phyloP scores from a whole-genome alignment of 2,113 vertebrate genomes.

The Thunnus maccoyii region DNA sequence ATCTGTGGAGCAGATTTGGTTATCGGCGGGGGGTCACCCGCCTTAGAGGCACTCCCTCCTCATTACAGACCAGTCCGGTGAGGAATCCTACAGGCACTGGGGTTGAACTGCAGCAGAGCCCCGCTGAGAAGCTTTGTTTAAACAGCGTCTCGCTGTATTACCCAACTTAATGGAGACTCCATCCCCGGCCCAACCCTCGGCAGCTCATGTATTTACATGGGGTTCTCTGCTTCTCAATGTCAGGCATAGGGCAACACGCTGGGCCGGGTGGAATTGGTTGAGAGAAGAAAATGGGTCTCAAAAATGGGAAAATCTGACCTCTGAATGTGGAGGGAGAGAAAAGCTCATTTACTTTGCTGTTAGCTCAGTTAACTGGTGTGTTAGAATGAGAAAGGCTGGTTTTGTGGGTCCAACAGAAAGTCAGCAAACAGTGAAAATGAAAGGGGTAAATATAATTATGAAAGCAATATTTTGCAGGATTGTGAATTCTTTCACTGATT shows the following conservation, averaged over 20 bases:
- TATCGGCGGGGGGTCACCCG: slow-evolving; percentile 56
- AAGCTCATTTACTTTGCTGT: slow-evolving; percentile 21
- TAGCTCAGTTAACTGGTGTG: background rate
- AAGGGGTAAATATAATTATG: slow-evolving; percentile 4
- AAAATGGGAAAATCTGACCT: slow-evolving; percentile 10
- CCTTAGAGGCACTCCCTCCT: slow-evolving; percentile 49
- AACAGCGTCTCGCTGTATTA: slow-evolving; percentile 52
- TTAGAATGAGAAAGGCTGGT: background rate
- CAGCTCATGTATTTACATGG: slow-evolving; percentile 40
- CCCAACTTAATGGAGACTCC: slow-evolving; percentile 54
- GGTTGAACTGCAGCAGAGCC: slow-evolving; percentile 35
- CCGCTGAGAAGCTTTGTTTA: slow-evolving; percentile 64
- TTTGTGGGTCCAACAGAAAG: background rate
- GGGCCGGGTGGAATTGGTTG: background rate
- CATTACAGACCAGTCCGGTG: slow-evolving; percentile 61
- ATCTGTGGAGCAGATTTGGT: slow-evolving; percentile 62
- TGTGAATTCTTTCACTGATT: slow-evolving; percentile 4
- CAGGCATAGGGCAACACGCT: slow-evolving; percentile 3
- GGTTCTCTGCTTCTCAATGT: slow-evolving; percentile 44
- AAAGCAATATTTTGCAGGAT: slow-evolving; percentile 3
- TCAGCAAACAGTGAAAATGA: slow-evolving; percentile 8
- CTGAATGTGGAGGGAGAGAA: slow-evolving; percentile 1
- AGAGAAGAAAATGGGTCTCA: background rate
- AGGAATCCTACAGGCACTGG: slow-evolving; percentile 43
- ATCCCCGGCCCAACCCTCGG: background rate